Percentiles rank a stretch among this genome's conserved stretches.
phyloP scores from a whole-genome alignment of 2,797 vertebrate species.

The Centroberyx gerrardi region DNA sequence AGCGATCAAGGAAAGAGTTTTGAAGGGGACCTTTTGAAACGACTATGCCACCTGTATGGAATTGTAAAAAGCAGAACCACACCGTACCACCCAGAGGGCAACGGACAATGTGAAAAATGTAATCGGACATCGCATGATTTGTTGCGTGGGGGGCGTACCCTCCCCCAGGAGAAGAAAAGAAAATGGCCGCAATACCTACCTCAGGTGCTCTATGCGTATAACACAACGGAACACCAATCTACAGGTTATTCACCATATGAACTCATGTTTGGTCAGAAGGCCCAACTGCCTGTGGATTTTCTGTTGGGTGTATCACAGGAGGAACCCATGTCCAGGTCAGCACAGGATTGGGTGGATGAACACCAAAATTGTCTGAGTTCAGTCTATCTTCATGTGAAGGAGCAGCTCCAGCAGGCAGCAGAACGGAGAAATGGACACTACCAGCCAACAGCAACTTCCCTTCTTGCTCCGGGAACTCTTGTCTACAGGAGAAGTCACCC shows the following conservation, averaged over 20 bases:
- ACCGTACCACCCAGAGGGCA: neutral
- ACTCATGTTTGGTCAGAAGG: slow-evolving; percentile 4
- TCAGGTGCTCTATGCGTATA: slow-evolving; percentile 6
- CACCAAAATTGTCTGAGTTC: neutral
- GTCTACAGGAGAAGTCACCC: neutral
- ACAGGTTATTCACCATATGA: neutral
- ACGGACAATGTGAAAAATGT: slow-evolving; percentile 6
- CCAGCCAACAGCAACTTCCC: neutral
- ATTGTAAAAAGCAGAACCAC: neutral
- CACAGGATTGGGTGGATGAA: neutral
- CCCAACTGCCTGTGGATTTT: neutral
- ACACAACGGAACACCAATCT: slow-evolving; percentile 1
- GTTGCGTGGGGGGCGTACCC: neutral
- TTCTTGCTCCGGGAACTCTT: neutral
- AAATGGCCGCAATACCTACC: neutral
- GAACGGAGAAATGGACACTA: neutral
- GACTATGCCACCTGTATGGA: neutral
- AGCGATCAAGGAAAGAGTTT: neutral
- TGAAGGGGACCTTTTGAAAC: neutral
- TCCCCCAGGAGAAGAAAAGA: neutral
- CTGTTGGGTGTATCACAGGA: neutral
- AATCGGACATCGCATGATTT: neutral
- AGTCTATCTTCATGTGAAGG: neutral
- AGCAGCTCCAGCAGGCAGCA: neutral
- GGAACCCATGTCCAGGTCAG: too few species aligned